These are phyloP conservation scores for Rhopalosiphum maidis DNA, from an alignment of 1,140 invertebrate genomes.

Conservation along the genomic window DNA sequence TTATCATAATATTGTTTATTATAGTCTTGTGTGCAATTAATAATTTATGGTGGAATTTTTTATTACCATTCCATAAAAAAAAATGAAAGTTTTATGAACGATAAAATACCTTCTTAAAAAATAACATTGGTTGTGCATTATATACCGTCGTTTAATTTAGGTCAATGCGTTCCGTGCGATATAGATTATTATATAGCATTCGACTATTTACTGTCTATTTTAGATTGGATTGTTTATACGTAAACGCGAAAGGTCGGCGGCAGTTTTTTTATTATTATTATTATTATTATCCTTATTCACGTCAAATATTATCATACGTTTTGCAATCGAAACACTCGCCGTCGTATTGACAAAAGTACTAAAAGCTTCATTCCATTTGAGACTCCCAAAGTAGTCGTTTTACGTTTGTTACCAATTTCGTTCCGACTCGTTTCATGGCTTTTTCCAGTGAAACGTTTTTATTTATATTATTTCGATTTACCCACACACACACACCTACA, in stretches of 20 bases:
- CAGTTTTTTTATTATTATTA: conserved; percentile 14
- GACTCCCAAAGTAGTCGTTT: conserved; percentile 39
- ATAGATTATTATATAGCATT: background rate
- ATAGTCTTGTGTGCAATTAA: background rate
- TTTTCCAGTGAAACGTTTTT: conserved; percentile 16
- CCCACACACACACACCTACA: background rate
- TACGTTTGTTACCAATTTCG: conserved; percentile 36
- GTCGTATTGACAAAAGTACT: conserved; percentile 23
- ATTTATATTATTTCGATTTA: background rate
- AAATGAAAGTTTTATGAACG: conserved; percentile 24
- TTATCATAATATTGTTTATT: conserved; percentile 6
- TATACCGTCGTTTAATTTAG: conserved; percentile 11
- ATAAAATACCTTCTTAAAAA: conserved; percentile 33
- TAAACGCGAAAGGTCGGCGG: background rate
- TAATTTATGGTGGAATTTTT: background rate
- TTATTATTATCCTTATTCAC: background rate
- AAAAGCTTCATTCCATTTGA: conserved; percentile 36
- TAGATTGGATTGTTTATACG: conserved; percentile 24
- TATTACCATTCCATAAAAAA: conserved; percentile 15
- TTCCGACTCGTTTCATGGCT: conserved; percentile 3
- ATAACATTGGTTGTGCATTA: conserved; percentile 16
- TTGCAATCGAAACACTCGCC: conserved; percentile 23
- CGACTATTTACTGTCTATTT: background rate
- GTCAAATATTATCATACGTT: conserved; percentile 26
- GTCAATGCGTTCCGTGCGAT: conserved; percentile 13